phyloP scores from a whole-genome alignment of 2,113 vertebrate species.

The Entelurus aequoreus region DNA sequence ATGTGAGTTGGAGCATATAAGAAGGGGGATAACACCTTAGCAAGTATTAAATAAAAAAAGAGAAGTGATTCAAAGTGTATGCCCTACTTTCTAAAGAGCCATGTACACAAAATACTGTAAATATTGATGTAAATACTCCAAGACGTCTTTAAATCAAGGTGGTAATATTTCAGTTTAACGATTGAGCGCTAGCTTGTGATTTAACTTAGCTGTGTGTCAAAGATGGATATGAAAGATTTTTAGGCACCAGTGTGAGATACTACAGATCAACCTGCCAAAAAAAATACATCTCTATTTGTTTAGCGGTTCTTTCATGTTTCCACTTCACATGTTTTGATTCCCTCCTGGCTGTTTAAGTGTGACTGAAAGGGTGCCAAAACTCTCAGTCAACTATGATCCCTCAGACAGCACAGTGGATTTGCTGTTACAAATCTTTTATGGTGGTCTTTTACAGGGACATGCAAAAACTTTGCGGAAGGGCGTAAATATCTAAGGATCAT shows the following conservation, averaged over 20 bases:
- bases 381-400: conserved; percentile 20
- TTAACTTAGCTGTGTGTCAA: background rate
- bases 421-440: conserved; percentile 31
- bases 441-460: conserved; percentile 40
- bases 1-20: no score
- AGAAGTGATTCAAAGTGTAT: background rate
- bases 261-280: conserved; percentile 19
- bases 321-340: conserved; percentile 18
- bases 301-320: background rate
- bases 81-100: background rate
- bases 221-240: conserved; percentile 2
- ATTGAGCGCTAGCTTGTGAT: background rate
- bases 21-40: no score
- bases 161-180: conserved; percentile 4
- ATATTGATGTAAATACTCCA: background rate
- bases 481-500: conserved; percentile 10
- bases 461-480: conserved; percentile 26
- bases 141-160: background rate
- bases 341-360: conserved; percentile 16
- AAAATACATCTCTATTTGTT: conserved; percentile 12
- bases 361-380: conserved; percentile 35
- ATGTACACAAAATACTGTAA: background rate
- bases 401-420: conserved; percentile 20
- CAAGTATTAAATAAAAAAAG: no score
- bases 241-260: conserved; percentile 42